Evolutionary conservation across 2,888 invertebrate species (phyloP).

Genomic region (Dryadula phaetusa): DNA sequence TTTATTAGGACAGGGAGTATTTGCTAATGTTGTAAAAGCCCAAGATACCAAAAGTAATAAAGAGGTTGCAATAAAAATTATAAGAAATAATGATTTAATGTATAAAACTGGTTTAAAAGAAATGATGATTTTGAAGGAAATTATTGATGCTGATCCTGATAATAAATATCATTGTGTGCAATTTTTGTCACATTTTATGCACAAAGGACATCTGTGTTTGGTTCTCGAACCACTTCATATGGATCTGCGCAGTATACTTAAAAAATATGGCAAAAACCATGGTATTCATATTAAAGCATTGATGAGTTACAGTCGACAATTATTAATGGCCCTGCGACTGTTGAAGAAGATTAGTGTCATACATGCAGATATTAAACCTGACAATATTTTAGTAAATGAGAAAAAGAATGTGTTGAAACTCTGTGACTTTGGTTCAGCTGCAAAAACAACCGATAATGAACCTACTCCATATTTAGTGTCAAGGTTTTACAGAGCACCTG

Average conservation of each 20-base stretch:
- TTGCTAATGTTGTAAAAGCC: constrained; percentile 98
- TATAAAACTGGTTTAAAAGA: constrained; percentile 98
- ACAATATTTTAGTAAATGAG: constrained; percentile 99
- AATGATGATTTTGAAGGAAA: constrained; percentile 94
- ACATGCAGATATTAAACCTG: constrained; percentile 99
- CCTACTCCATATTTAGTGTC: constrained; percentile 99
- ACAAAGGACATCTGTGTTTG: constrained; percentile 98
- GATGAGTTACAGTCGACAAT: constrained; percentile 96
- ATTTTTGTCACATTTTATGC: constrained; percentile 94
- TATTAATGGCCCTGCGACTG: constrained; percentile 95
- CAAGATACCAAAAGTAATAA: constrained; percentile 91
- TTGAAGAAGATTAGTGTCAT: constrained; percentile 97
- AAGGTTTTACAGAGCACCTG: constrained; percentile 98
- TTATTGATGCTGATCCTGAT: constrained; percentile 98
- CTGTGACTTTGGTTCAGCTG: constrained; percentile 99
- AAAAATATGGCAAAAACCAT: constrained; percentile 98
- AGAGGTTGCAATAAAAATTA: constrained; percentile 98
- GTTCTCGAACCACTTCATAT: constrained; percentile 98
- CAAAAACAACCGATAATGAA: constrained; percentile 96
- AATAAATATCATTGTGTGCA: constrained; percentile 98
- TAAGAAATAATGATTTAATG: constrained; percentile 99
- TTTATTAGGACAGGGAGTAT: constrained; percentile 98
- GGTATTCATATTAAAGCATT: constrained; percentile 98
- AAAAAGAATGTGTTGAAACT: constrained; percentile 97
- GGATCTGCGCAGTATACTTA: constrained; percentile 94